Conservation (phyloP, 2,113 vertebrate species). For the Falcunculus frontatus region DNA sequence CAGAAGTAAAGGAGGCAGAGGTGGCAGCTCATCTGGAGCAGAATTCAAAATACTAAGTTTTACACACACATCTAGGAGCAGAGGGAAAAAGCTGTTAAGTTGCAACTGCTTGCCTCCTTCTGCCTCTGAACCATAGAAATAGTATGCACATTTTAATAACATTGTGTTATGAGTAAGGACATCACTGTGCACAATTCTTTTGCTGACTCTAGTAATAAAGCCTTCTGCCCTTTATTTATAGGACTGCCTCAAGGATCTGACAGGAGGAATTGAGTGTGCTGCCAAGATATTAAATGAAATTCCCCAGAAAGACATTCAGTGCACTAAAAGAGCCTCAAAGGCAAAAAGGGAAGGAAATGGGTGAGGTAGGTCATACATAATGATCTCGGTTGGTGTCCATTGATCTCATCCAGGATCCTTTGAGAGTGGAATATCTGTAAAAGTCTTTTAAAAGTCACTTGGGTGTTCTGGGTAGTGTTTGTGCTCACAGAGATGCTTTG, state of each 20-base stretch:
- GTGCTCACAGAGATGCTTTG: background rate
- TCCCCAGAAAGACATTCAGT: slow-evolving; percentile 69
- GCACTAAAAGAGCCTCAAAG: slow-evolving; percentile 61
- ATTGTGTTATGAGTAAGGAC: slow-evolving; percentile 22
- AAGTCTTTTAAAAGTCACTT: slow-evolving; percentile 36
- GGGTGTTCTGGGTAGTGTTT: slow-evolving; percentile 10
- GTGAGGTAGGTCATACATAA: slow-evolving; percentile 68
- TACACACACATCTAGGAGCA: background rate
- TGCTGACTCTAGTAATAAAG: slow-evolving; percentile 65
- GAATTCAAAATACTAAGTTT: background rate
- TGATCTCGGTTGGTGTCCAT: slow-evolving; percentile 17
- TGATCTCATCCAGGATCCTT: slow-evolving; percentile 50
- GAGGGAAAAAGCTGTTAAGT: background rate
- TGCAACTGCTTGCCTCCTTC: background rate
- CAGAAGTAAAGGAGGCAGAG: background rate
- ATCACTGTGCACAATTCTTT: slow-evolving; percentile 49
- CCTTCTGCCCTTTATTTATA: slow-evolving; percentile 70
- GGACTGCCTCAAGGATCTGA: slow-evolving; percentile 67
- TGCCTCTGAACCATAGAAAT: background rate
- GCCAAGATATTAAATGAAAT: slow-evolving; percentile 75
- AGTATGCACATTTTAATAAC: slow-evolving; percentile 3
- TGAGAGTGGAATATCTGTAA: slow-evolving; percentile 6
- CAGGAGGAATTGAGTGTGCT: slow-evolving; percentile 68
- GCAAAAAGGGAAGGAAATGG: slow-evolving; percentile 60
- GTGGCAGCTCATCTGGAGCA: background rate